Evolutionary conservation across 1,140 invertebrate species (phyloP).

Genomic region (Panagrolaimus sp.): DNA sequence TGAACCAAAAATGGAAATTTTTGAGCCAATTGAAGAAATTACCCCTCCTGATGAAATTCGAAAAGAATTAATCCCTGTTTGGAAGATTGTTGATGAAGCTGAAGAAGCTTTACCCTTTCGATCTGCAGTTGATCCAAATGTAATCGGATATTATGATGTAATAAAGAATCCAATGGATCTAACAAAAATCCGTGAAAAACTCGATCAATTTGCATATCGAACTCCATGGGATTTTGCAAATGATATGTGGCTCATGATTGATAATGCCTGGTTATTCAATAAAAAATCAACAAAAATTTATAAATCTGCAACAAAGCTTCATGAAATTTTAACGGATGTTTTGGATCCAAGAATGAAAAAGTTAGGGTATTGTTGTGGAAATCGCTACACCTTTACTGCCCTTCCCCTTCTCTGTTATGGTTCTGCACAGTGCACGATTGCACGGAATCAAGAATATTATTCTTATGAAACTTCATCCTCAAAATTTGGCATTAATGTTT

Average conservation of each 20-base stretch:
- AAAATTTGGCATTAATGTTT: conserved; percentile 62
- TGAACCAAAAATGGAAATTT: background rate
- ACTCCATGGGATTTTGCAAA: conserved; percentile 99
- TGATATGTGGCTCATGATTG: conserved; percentile 99
- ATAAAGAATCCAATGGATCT: conserved; percentile 97
- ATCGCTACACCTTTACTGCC: conserved; percentile 96
- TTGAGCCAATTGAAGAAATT: background rate
- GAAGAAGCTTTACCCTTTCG: conserved; percentile 93
- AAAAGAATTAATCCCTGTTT: conserved; percentile 82
- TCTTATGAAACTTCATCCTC: conserved; percentile 82
- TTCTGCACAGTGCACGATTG: conserved; percentile 95
- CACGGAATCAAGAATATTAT: conserved; percentile 93
- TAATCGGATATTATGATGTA: conserved; percentile 89
- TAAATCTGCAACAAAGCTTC: conserved; percentile 92
- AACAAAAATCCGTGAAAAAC: conserved; percentile 85
- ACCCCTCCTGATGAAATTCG: conserved; percentile 63
- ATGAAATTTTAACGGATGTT: conserved; percentile 93
- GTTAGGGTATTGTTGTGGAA: conserved; percentile 96
- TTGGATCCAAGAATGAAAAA: conserved; percentile 98
- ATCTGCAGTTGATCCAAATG: conserved; percentile 78
- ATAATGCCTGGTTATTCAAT: conserved; percentile 99
- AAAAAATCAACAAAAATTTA: conserved; percentile 94
- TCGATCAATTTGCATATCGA: conserved; percentile 81
- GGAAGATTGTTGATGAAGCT: conserved; percentile 84
- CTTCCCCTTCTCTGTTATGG: conserved; percentile 98